phyloP scores from a whole-genome alignment of 1,140 invertebrate genomes.

The Goniozus legneri region DNA sequence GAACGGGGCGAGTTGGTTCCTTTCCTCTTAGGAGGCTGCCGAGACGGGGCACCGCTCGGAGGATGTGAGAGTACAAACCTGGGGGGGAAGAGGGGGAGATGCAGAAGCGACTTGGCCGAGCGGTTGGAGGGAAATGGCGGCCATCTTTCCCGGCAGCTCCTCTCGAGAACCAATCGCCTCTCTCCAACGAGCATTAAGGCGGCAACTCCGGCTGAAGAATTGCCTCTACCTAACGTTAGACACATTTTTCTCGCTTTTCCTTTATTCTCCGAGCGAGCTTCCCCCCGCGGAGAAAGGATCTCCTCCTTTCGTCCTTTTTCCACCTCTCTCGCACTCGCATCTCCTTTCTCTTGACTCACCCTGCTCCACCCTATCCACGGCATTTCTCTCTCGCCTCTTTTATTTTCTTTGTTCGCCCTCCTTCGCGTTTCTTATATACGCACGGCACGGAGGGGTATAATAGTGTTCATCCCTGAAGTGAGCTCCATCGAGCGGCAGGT shows the following conservation, averaged over 20 bases:
- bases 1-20: slow-evolving; percentile 31
- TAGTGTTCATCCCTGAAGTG: slow-evolving; percentile 50
- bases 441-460: slow-evolving; percentile 21
- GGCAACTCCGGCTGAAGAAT: slow-evolving; percentile 56
- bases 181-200: slow-evolving; percentile 49
- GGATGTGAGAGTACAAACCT: slow-evolving; percentile 7
- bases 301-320: background rate
- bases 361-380: slow-evolving; percentile 16
- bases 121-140: slow-evolving; percentile 56
- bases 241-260: slow-evolving; percentile 58
- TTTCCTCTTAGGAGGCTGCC: slow-evolving; percentile 21
- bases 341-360: background rate
- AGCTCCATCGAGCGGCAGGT: slow-evolving; percentile 53
- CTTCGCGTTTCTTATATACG: slow-evolving; percentile 10
- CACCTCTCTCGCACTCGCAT: background rate
- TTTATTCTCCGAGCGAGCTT: slow-evolving; percentile 44
- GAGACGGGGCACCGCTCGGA: slow-evolving; percentile 12
- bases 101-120: slow-evolving; percentile 43
- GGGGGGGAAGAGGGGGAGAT: slow-evolving; percentile 13
- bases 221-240: slow-evolving; percentile 55
- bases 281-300: background rate
- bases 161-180: slow-evolving; percentile 54
- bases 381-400: slow-evolving; percentile 45
- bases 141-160: slow-evolving; percentile 54
- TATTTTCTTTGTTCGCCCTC: slow-evolving; percentile 49